phyloP scores from a whole-genome alignment of 2,113 vertebrate genomes.

The Megaleporinus macrocephalus region DNA sequence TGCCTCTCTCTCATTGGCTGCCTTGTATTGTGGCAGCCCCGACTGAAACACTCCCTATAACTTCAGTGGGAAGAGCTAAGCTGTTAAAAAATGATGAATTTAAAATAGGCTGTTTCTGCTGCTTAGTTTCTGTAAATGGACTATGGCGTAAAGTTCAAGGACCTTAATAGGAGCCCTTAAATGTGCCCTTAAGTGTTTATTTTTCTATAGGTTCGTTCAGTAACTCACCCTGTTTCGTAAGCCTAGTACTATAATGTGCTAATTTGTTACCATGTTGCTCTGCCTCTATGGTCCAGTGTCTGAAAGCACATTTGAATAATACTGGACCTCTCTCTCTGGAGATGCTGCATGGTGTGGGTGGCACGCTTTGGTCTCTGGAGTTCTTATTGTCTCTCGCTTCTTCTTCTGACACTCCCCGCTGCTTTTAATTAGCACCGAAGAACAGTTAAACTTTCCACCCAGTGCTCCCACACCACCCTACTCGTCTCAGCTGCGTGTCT shows the following conservation, averaged over 20 bases:
- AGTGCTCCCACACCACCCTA: constrained; percentile 6
- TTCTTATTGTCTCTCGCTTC: not conserved
- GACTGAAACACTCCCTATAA: too few relatives aligned
- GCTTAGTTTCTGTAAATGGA: too few relatives aligned
- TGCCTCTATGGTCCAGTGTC: not conserved
- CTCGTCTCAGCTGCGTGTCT: constrained; percentile 19
- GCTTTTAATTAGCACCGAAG: constrained; percentile 55
- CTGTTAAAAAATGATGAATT: too few relatives aligned
- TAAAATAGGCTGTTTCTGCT: too few relatives aligned
- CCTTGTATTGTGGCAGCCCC: too few relatives aligned
- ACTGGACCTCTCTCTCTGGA: not conserved
- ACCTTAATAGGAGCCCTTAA: too few relatives aligned
- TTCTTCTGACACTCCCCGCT: constrained; percentile 6
- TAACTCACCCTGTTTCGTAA: too few relatives aligned
- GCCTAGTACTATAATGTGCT: not conserved
- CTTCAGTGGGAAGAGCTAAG: too few relatives aligned
- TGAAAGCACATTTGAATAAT: not conserved
- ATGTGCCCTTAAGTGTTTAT: too few relatives aligned
- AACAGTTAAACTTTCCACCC: constrained; percentile 39
- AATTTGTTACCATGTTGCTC: not conserved
- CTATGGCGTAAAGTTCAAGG: too few relatives aligned
- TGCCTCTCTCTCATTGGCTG: too few relatives aligned
- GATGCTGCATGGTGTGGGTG: not conserved
- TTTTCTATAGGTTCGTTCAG: too few relatives aligned
- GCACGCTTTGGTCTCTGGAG: not conserved